Base-by-base conservation (phyloP, 2,888 invertebrate genomes). In the Chrysomela aeneicollis region DNA sequence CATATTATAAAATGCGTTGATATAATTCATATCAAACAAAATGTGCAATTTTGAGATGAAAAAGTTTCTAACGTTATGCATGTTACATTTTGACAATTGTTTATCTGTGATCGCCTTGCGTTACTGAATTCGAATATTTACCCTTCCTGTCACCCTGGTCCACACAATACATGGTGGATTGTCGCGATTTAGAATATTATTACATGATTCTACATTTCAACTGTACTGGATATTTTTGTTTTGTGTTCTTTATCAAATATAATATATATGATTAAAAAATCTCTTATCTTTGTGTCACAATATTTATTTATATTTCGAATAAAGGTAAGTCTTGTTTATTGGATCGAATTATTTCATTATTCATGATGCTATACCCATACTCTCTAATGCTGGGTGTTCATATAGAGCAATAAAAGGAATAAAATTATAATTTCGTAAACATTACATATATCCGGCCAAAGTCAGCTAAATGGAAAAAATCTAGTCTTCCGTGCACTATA, bases 1-100 rank as follows among this genome's bases (percentile, higher is more conserved):
- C 79, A 81, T 82, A 82, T 81, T 77, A 77, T 77, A 79, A 76
- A 79, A 81, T 78, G 80, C 81, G 80, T 82, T 82, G 82, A 80
- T 82, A 82, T 82, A 80, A 81, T 80, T 82, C 82, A 82, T 82
- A 82, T 82, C 82, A 82, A 82, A 78, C 79, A 80, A 81, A 81
- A 80, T 82, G 82, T 82, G 81, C 82, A 82, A 82, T 82, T 82
- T 63, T 82, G 78, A 73, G 77, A 73, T 77, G 76, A 73, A 76
- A 74, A 77, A 76, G 76, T 76, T 78, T 79, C 77, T 77, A 77
- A 75, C 80, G 78, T 81, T 81, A 78, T 81, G 80, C 80, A 81
- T 81, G 80, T 82, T 81, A 80, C 77, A 81, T 81, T 49, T 82
- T 81, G 81, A 81, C 81, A 81, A 81, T 81, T 80, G 81, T 81